Conservation (phyloP, 2,797 vertebrate species). For the Pangasius mekongensis region DNA sequence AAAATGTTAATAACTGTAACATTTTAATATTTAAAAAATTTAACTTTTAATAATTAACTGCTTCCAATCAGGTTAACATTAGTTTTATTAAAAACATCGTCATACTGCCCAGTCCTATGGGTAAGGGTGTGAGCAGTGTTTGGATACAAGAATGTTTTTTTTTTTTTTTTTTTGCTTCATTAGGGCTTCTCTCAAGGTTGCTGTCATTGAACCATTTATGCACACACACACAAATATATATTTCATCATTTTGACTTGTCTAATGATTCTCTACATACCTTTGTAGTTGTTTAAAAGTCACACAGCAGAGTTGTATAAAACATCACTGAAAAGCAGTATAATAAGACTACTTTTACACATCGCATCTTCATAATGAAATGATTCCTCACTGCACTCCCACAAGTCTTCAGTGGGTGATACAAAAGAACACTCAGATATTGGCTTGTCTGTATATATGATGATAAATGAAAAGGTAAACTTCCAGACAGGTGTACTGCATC, state of each 20-base stretch:
- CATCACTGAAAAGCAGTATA: not conserved
- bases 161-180: not conserved
- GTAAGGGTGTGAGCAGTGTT: not conserved
- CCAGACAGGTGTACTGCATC: slow-evolving; percentile 4
- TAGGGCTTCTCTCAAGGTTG: not conserved
- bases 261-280: slow-evolving; percentile 1
- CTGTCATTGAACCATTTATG: not conserved
- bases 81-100: not conserved
- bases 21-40: not conserved
- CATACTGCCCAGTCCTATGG: not conserved
- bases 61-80: not conserved
- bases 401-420: not conserved
- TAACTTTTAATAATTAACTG: not conserved
- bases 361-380: slow-evolving; percentile 1
- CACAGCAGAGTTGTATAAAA: not conserved
- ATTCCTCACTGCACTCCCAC: not conserved
- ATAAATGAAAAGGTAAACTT: not conserved
- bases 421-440: not conserved
- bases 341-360: not conserved
- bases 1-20: not conserved
- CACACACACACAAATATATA: not conserved
- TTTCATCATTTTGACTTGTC: not conserved
- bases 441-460: slow-evolving; percentile 3
- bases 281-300: not conserved
- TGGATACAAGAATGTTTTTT: not conserved